Evolutionary conservation across 2,888 invertebrate genomes (phyloP), one percentile per base, ranked within the genome.

Genomic region (Bibio marci): DNA sequence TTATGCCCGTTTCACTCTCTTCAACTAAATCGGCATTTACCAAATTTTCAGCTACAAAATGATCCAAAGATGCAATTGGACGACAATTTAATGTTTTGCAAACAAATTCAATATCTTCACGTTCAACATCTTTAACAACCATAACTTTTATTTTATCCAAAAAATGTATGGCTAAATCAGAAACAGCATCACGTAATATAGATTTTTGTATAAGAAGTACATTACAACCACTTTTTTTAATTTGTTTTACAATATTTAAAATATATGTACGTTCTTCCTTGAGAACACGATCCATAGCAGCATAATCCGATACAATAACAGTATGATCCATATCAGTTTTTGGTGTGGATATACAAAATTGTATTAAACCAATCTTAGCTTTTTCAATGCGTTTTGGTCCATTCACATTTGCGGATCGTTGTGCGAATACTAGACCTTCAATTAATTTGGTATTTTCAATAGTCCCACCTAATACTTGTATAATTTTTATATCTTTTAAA

Each of bases 261-360:
- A 98, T 94, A 61, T 99, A 99, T 39, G 88, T 76, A 38, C 98
- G 77, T 62, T 99, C 98, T 61, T 99, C 98, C 56, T 92, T 86
- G 43, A 99, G 63, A 1, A 98, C 91, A 42, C 98, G 76, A 62
- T 99, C 98, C 98, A 99, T 99, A 37, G 95, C 95, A n/a, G 95
- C 79, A 61, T 99, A 99, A 61, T 99, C 98, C 1, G 94, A 90
- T 17, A 99, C 91, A 50, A 99, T 74, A 3, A 88, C 81, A 57
- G 81, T 91, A 64, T 91, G 90, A 54, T 92, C 91, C 90, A 94
- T 92, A 63, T 99, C 97, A 40, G 98, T 98, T 67, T 99, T 99
- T 7, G 98, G 98, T 38, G 98, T 90, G 12, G 98, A 98, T 59
- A 99, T 88, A 59, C 98, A 99, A 64, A 99, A 99, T 63, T 99